phyloP scores from a whole-genome alignment of 2,888 invertebrate genomes.

The Drosophila borborema region DNA sequence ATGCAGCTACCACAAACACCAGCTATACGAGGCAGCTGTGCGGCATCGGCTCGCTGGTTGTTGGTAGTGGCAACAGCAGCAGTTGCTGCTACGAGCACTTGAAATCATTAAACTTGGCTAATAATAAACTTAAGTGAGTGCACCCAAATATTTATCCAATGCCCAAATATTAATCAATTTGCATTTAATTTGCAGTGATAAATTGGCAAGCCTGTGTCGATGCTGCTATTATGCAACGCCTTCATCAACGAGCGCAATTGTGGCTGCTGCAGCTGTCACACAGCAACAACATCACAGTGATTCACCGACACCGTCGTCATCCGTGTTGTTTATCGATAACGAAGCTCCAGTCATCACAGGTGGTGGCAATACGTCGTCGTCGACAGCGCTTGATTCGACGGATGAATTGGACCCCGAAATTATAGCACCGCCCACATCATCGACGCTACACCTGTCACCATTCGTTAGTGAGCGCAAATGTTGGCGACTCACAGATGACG shows the following conservation, averaged over 20 bases:
- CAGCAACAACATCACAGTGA: constrained; percentile 78
- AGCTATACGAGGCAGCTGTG: constrained; percentile 76
- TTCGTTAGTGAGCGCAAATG: constrained; percentile 82
- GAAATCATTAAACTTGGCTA: constrained; percentile 78
- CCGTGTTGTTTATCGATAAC: constrained; percentile 86
- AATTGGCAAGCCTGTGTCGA: constrained; percentile 83
- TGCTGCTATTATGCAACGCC: constrained; percentile 83
- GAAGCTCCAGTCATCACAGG: constrained; percentile 85
- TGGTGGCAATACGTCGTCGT: constrained; percentile 72
- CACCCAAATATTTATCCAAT: neutral
- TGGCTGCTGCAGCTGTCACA: constrained; percentile 62
- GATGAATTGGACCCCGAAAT: constrained; percentile 87
- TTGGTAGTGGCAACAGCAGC: constrained; percentile 61
- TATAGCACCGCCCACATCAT: constrained; percentile 71
- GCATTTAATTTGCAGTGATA: constrained; percentile 70
- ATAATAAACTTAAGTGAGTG: constrained; percentile 77
- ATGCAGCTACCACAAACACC: constrained; percentile 87
- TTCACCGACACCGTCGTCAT: constrained; percentile 85
- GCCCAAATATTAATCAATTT: constrained; percentile 1
- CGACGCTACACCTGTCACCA: constrained; percentile 84
- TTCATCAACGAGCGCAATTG: constrained; percentile 60
- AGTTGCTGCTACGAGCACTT: constrained; percentile 83
- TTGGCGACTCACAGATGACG: constrained; percentile 79
- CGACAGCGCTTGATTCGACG: constrained; percentile 86
- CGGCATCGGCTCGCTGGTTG: constrained; percentile 66